Evolutionary conservation across 2,113 vertebrate species (phyloP), one percentile per base, ranked within the genome.

Genomic region (Tragelaphus imberbis): DNA sequence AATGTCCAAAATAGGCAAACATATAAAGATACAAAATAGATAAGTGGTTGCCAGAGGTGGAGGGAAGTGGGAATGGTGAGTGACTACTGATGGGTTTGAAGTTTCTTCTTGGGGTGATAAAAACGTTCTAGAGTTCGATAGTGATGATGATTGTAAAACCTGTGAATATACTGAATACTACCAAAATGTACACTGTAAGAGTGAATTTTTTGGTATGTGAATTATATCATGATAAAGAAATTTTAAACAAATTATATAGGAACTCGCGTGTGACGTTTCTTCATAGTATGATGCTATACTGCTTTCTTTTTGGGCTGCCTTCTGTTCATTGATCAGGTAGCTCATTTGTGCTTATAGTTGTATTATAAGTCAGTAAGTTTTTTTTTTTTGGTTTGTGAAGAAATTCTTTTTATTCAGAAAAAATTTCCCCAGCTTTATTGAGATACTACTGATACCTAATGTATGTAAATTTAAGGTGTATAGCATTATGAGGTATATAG

Each of bases 101-200:
- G 36, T 90, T 94, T 94, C 80, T 90, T 94, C 79, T 79, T 36
- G 40, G 86, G 44, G 81, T 88, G 56, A 86, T 93, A 59, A 88
- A 79, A 88, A 84, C 84, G 21, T 88, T 96, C 84, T 87, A 17
- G 19, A 61, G 17, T 75, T 93, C 71, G 10, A 33, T 53, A 47
- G 87, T 90, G 51, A 28, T 71, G 23, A 61, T 91, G 30, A n/a
- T 75, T 75, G 58, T 16, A 94, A 79, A 94, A 21, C 14, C 77
- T 90, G 7, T 91, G 44, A 84, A 14, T 80, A 10, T 93, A 47
- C 7, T 65, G 25, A 84, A 56, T 80, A 30, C 17, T 44, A 61
- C 58, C 44, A 33, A 63, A 86, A 86, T 55, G 9, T 47, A 47
- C 1, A 59, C 21, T 71, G 79, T 49, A 71, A 44, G 55, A 27